These are phyloP conservation scores for Trisateles emortualis DNA, from an alignment of 2,888 invertebrate species.

Conservation along the genomic window DNA sequence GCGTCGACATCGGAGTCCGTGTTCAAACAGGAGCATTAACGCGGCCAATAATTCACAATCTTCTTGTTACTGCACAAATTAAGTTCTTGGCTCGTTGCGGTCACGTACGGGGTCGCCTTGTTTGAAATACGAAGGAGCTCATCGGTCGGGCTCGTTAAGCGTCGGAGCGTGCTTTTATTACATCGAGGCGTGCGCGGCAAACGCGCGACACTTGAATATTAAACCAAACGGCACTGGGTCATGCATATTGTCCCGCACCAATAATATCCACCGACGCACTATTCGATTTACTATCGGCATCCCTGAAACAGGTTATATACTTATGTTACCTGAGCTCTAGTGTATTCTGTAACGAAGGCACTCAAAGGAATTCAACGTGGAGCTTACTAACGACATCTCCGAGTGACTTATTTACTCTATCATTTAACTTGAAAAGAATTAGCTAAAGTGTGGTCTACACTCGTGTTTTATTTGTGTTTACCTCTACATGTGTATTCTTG, in stretches of 20 bases:
- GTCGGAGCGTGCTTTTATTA: slow-evolving; percentile 85
- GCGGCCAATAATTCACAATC: slow-evolving; percentile 76
- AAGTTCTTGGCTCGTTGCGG: slow-evolving; percentile 73
- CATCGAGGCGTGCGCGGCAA: slow-evolving; percentile 77
- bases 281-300: slow-evolving; percentile 50
- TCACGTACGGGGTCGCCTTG: slow-evolving; percentile 79
- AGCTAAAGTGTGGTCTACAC: no score
- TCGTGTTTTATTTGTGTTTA: not conserved
- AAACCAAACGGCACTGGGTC: slow-evolving; percentile 77
- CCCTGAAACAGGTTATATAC: slow-evolving; percentile 19
- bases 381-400: not conserved
- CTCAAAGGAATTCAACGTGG: not conserved
- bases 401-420: not conserved
- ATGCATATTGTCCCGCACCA: slow-evolving; percentile 76
- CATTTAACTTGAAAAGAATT: not conserved
- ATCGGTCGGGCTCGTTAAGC: slow-evolving; percentile 84
- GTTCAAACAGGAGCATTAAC: slow-evolving; percentile 52
- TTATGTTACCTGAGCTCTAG: not conserved
- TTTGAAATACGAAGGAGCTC: slow-evolving; percentile 85
- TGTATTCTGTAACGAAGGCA: not conserved
- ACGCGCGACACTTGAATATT: slow-evolving; percentile 81
- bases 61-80: slow-evolving; percentile 73
- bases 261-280: slow-evolving; percentile 65
- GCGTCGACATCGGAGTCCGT: slow-evolving; percentile 26
- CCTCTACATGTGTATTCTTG: not conserved